Evolutionary conservation across 1,140 invertebrate genomes (phyloP).

Genomic region (Euwallacea similis): DNA sequence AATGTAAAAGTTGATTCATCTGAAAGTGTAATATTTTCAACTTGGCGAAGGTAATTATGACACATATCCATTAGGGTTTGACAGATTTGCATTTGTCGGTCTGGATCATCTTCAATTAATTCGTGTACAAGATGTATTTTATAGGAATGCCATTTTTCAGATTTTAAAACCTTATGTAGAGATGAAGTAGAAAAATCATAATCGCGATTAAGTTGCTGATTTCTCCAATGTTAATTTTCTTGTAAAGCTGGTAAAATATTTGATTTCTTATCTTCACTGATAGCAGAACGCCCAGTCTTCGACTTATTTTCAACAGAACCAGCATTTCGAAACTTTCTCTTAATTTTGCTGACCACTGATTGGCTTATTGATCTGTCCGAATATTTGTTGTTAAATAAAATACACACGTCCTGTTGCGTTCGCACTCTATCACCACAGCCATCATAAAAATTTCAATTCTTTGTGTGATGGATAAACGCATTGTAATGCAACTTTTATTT

Average conservation of each 20-base stretch:
- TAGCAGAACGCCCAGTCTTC: background rate
- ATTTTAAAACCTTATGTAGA: background rate
- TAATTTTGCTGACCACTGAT: background rate
- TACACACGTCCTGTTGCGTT: no score
- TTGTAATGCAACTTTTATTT: no score
- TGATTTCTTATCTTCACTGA: background rate
- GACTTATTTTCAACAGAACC: slow-evolving; percentile 1
- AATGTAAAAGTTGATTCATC: no score
- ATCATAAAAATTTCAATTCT: no score
- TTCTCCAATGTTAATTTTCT: background rate
- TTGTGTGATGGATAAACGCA: no score
- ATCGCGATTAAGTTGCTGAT: background rate
- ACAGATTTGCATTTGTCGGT: background rate
- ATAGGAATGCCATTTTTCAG: background rate
- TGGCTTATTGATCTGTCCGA: no score
- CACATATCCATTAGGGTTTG: background rate
- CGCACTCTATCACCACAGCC: no score
- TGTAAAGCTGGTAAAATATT: no score
- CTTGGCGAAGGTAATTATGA: no score
- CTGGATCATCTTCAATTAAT: background rate
- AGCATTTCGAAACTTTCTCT: slow-evolving; percentile 3
- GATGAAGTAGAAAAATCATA: background rate
- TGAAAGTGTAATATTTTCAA: no score
- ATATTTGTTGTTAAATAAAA: no score
- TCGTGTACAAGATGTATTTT: background rate